A percentile compares a stretch with the other conserved stretches of the same genome.
Evolutionary conservation across 2,888 invertebrate species (phyloP).

Genomic region (Alsophila aescularia): DNA sequence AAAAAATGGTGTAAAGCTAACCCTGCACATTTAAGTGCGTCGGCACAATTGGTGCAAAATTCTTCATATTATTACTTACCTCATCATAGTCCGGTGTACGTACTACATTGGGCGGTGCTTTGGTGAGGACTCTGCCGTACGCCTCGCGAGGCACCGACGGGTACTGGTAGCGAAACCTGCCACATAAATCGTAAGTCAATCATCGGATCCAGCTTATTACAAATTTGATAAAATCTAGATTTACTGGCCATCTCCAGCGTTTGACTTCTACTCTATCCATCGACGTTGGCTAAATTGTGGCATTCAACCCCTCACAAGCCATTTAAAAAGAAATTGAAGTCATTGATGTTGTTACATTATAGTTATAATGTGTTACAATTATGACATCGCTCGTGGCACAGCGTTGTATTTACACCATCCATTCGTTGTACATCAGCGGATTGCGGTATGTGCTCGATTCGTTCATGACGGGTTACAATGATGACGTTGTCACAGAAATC

Average conservation of each 20-base stretch:
- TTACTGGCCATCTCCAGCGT: too few relatives aligned
- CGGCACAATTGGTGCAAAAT: too few relatives aligned
- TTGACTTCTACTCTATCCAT: too few relatives aligned
- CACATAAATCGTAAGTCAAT: neutral
- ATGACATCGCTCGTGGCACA: constrained; percentile 54
- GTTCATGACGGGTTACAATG: neutral
- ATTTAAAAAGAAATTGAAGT: too few relatives aligned
- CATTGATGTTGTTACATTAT: too few relatives aligned
- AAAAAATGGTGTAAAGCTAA: too few relatives aligned
- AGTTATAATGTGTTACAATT: neutral
- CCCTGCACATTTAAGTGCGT: too few relatives aligned
- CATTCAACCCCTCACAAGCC: too few relatives aligned
- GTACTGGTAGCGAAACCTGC: constrained; percentile 75
- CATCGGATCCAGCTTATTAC: too few relatives aligned
- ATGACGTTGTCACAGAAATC: neutral
- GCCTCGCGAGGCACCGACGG: constrained; percentile 82
- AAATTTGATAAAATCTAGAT: too few relatives aligned
- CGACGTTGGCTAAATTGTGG: too few relatives aligned
- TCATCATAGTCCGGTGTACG: constrained; percentile 82
- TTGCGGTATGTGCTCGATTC: constrained; percentile 75
- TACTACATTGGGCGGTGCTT: constrained; percentile 86
- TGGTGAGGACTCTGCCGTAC: constrained; percentile 89
- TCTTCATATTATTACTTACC: too few relatives aligned
- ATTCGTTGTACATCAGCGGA: constrained; percentile 92
- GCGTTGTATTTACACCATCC: constrained; percentile 88